Evolutionary conservation across 2,797 vertebrate genomes (phyloP).

Genomic region (Alcedo quadribrachys): DNA sequence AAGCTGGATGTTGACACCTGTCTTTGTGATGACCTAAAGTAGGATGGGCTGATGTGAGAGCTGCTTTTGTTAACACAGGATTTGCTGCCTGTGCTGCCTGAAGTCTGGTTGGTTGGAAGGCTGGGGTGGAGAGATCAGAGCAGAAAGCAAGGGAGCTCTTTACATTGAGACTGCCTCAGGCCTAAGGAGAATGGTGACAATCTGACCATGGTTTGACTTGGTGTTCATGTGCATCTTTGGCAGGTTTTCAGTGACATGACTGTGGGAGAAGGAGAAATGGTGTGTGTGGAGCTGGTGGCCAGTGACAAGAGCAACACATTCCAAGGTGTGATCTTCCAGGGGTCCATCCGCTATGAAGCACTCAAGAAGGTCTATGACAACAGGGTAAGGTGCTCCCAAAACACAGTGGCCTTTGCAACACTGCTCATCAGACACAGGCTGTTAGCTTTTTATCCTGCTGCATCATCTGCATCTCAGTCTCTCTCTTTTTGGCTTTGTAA

Average conservation of each 20-base stretch:
- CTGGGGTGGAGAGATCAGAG: background rate
- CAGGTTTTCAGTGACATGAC: slow-evolving; percentile 98
- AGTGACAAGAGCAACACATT: slow-evolving; percentile 96
- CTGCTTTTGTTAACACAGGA: background rate
- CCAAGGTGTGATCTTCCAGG: slow-evolving; percentile 98
- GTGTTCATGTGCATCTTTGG: background rate
- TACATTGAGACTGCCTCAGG: background rate
- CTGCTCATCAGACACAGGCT: background rate
- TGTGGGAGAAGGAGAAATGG: slow-evolving; percentile 97
- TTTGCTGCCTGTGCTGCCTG: background rate
- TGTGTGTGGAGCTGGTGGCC: slow-evolving; percentile 97
- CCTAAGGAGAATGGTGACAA: background rate
- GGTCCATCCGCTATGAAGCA: slow-evolving; percentile 97
- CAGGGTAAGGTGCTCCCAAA: slow-evolving; percentile 81
- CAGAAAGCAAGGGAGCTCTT: background rate
- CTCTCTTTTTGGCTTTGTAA: background rate
- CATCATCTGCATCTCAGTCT: background rate
- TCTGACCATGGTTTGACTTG: background rate
- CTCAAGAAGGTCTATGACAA: slow-evolving; percentile 99
- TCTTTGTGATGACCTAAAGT: background rate
- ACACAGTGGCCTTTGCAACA: background rate
- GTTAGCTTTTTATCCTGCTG: background rate
- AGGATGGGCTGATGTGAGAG: background rate
- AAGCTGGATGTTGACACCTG: background rate
- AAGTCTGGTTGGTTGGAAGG: background rate